These are phyloP conservation scores for Ferrisia virgata DNA, from an alignment of 2,888 invertebrate genomes.

Conservation along the genomic window DNA sequence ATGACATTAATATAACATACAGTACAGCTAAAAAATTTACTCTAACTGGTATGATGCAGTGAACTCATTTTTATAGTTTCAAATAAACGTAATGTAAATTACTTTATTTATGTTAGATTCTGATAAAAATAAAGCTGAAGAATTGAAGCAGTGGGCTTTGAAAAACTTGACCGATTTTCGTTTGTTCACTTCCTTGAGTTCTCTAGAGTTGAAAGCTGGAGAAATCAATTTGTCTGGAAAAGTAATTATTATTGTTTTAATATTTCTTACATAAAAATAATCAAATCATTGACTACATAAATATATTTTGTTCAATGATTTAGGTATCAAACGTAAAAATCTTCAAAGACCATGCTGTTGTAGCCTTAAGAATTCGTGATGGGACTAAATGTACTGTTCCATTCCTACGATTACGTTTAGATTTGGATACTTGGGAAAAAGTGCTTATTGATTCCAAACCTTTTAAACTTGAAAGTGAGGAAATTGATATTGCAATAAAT, in stretches of 20 bases:
- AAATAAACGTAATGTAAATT: neutral
- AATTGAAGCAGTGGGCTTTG: neutral
- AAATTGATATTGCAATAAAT: neutral
- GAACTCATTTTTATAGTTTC: neutral
- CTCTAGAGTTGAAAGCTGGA: neutral
- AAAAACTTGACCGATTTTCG: neutral
- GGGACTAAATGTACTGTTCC: neutral
- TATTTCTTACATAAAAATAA: neutral
- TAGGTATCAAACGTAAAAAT: neutral
- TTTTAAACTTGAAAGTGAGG: neutral
- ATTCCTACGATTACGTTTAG: neutral
- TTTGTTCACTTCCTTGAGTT: neutral
- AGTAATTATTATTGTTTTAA: neutral
- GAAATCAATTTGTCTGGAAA: neutral
- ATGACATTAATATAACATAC: neutral
- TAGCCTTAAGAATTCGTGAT: neutral
- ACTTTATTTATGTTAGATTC: neutral
- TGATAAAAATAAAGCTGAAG: neutral
- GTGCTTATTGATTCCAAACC: neutral
- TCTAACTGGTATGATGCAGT: slow-evolving; percentile 29
- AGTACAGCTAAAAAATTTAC: neutral
- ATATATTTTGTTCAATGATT: neutral
- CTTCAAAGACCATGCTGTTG: neutral
- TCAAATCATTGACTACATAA: neutral
- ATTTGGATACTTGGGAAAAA: neutral